Conservation (phyloP, 2,113 vertebrate species). For the Chitala chitala region DNA sequence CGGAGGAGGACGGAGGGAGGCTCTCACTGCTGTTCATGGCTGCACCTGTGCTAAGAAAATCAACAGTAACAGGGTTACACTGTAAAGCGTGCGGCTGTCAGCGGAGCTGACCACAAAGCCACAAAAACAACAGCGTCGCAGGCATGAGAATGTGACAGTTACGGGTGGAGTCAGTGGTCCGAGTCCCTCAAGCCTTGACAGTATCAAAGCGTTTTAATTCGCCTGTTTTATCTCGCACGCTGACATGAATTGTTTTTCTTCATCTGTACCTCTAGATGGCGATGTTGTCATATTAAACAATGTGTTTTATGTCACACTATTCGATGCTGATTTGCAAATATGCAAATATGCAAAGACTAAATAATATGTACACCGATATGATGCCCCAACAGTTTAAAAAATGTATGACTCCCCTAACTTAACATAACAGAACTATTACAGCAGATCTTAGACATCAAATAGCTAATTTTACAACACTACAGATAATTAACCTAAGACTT, state of each 20-base stretch:
- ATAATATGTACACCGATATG: too few species aligned
- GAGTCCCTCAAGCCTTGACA: not conserved
- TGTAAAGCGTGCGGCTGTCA: conserved; percentile 45
- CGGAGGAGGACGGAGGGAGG: conserved; percentile 95
- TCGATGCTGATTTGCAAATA: too few species aligned
- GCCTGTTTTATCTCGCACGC: not conserved
- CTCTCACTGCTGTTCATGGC: conserved; percentile 99
- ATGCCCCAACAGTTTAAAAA: too few species aligned
- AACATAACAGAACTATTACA: too few species aligned
- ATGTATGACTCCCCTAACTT: too few species aligned
- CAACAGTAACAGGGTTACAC: conserved; percentile 88
- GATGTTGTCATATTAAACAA: not conserved
- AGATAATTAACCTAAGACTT: too few species aligned
- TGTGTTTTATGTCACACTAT: not conserved
- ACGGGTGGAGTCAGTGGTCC: conserved; percentile 31
- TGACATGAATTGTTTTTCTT: not conserved
- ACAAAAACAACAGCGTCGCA: not conserved
- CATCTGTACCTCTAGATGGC: too few species aligned
- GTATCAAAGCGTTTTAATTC: not conserved
- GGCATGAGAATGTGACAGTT: conserved; percentile 17
- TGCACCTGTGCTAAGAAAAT: conserved; percentile 99
- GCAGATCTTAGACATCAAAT: too few species aligned
- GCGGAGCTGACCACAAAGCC: conserved; percentile 21
- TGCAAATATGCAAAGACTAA: too few species aligned
- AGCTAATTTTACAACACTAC: too few species aligned